A percentile compares a stretch with the other conserved stretches of the same genome.
Conservation (phyloP, 2,113 vertebrate genomes). For the Vidua chalybeata region DNA sequence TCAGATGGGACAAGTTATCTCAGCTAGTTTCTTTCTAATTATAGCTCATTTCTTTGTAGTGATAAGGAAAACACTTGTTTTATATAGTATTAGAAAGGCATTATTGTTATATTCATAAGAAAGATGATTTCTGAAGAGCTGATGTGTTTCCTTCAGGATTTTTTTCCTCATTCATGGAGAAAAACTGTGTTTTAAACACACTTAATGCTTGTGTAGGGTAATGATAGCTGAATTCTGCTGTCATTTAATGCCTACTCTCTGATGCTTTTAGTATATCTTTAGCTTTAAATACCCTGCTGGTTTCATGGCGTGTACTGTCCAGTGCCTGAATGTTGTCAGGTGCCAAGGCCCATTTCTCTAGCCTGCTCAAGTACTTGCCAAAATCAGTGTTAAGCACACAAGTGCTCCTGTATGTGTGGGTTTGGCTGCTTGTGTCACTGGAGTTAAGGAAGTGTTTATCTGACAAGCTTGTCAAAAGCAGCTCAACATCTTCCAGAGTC, state of each 20-base stretch:
- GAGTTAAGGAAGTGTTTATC: neutral
- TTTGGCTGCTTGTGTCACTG: neutral
- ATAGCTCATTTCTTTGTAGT: neutral
- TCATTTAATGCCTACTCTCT: neutral
- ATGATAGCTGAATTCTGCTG: neutral
- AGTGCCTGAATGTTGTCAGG: neutral
- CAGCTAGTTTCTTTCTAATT: neutral
- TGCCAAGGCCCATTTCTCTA: neutral
- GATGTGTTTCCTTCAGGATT: neutral
- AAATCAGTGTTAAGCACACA: neutral
- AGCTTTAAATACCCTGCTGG: neutral
- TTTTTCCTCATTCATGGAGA: neutral
- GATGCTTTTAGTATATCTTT: neutral
- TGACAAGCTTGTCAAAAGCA: neutral
- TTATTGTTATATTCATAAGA: neutral
- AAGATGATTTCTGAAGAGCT: neutral
- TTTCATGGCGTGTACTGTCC: neutral
- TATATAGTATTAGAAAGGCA: neutral
- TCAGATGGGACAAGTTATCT: neutral
- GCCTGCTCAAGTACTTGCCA: neutral
- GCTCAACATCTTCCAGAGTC: neutral
- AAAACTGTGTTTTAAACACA: neutral
- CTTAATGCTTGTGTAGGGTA: neutral
- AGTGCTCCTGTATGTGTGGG: neutral
- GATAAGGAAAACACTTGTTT: neutral